phyloP scores from a whole-genome alignment of 2,888 invertebrate species.

The Epirrhoe alternata region DNA sequence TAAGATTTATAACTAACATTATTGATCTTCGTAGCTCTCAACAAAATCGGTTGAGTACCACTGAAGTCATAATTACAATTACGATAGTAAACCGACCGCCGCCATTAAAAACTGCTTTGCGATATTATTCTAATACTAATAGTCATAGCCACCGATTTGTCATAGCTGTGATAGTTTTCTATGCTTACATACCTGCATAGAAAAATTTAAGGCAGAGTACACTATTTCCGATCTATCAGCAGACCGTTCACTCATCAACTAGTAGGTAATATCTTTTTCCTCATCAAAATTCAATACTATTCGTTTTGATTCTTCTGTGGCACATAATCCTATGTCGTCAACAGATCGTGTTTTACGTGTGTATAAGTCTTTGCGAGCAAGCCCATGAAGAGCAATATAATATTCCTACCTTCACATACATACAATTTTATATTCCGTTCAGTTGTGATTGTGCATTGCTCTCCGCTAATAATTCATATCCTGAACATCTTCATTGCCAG shows the following conservation, averaged over 20 bases:
- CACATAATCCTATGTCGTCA: no score
- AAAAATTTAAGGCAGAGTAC: neutral
- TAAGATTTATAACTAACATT: constrained; percentile 8
- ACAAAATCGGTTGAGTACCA: constrained; percentile 32
- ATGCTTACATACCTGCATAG: neutral
- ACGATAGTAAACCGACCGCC: constrained; percentile 28
- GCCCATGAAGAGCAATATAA: no score
- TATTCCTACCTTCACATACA: no score
- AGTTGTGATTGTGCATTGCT: constrained; percentile 36
- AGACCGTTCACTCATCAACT: no score
- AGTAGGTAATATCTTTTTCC: no score
- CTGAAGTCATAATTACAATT: constrained; percentile 27
- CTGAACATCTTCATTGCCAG: constrained; percentile 51
- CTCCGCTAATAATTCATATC: constrained; percentile 49
- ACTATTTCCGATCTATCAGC: neutral
- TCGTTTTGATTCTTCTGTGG: no score
- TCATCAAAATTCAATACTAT: no score
- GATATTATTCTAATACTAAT: constrained; percentile 31
- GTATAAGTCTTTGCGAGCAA: no score
- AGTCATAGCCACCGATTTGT: no score
- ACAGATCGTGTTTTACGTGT: no score
- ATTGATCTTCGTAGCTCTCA: constrained; percentile 42
- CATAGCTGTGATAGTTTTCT: constrained; percentile 5
- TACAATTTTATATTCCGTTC: neutral
- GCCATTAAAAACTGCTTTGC: constrained; percentile 50